These are phyloP conservation scores for Erinaceus europaeus DNA, from an alignment of 2,113 vertebrate genomes.

Conservation along the genomic window DNA sequence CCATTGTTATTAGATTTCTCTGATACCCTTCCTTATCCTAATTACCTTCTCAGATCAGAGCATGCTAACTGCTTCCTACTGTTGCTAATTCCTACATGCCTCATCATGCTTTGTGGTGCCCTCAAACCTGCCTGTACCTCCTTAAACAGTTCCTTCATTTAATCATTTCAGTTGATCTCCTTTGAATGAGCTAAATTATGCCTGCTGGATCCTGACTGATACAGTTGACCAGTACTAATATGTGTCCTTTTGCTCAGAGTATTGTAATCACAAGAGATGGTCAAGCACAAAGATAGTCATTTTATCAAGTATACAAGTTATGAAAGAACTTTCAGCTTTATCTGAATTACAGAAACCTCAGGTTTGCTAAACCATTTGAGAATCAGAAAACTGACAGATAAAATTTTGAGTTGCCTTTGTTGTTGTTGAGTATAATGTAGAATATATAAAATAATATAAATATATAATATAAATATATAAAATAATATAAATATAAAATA, in stretches of 20 bases:
- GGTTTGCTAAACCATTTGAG: background rate
- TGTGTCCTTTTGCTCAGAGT: background rate
- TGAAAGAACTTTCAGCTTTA: slow-evolving; percentile 6
- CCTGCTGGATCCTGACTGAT: background rate
- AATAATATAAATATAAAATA: no score
- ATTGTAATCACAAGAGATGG: background rate
- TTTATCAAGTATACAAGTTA: slow-evolving; percentile 10
- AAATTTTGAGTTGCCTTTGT: slow-evolving; percentile 26
- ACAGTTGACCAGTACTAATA: slow-evolving; percentile 10
- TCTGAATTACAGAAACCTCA: slow-evolving; percentile 30
- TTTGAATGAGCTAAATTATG: background rate
- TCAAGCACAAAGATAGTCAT: slow-evolving; percentile 10
- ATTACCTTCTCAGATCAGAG: background rate
- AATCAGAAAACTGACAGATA: background rate
- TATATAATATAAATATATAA: no score
- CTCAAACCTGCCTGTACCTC: background rate
- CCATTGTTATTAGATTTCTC: no score
- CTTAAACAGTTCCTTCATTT: background rate
- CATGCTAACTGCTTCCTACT: background rate
- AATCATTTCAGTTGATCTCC: background rate
- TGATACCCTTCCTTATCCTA: no score
- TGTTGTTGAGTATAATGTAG: no score
- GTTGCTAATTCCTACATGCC: background rate
- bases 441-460: no score
- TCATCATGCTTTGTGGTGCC: background rate